Conservation (phyloP, 2,113 vertebrate genomes). For the Neoarius graeffei region DNA sequence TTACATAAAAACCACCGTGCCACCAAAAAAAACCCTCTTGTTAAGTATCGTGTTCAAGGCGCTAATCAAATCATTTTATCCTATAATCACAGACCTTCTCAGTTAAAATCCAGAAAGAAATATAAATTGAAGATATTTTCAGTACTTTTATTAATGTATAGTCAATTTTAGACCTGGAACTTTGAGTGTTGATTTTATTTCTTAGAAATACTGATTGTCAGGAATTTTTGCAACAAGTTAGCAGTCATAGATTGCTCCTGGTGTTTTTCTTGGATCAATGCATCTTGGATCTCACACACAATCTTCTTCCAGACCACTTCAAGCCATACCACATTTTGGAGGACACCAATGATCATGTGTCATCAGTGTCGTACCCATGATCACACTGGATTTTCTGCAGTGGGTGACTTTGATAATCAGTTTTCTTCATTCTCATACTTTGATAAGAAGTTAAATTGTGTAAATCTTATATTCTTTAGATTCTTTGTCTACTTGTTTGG, state of each 20-base stretch:
- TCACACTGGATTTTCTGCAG: constrained; percentile 34
- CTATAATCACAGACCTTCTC: neutral
- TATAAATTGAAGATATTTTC: too few relatives aligned
- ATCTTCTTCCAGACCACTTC: constrained; percentile 40
- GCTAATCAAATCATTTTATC: neutral
- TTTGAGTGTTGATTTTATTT: too few relatives aligned
- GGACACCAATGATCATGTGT: constrained; percentile 28
- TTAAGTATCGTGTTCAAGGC: neutral
- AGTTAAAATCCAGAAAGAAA: neutral
- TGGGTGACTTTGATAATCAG: constrained; percentile 23
- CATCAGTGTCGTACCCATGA: constrained; percentile 21
- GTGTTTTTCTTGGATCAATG: neutral
- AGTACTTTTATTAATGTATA: too few relatives aligned
- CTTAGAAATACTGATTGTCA: too few relatives aligned
- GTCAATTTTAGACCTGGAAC: too few relatives aligned
- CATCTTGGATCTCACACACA: constrained; percentile 42
- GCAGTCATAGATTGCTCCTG: too few relatives aligned
- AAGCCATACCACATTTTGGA: constrained; percentile 33
- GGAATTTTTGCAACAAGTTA: too few relatives aligned
- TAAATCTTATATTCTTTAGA: too few relatives aligned
- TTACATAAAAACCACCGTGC: neutral
- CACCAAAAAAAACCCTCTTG: neutral
- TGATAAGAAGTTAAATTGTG: too few relatives aligned
- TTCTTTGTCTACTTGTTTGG: too few relatives aligned
- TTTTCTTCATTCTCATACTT: constrained; percentile 18